Evolutionary conservation across 2,113 vertebrate genomes (phyloP), one percentile per base, ranked within the genome.

Genomic region (Tyrannus savana): DNA sequence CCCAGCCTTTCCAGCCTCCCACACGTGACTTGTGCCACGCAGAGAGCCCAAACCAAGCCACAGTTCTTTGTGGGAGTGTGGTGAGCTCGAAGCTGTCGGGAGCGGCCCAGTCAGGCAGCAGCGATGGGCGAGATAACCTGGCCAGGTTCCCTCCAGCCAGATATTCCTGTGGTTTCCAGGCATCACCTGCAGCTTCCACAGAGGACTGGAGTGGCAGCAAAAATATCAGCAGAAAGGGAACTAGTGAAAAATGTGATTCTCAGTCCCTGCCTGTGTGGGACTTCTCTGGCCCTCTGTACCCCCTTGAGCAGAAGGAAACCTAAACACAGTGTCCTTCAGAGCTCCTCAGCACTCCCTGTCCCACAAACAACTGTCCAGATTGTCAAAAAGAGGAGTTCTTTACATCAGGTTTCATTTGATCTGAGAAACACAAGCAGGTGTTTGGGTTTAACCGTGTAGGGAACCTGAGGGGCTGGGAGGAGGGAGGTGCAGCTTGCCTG

Each of bases 201-300:
- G 12, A 28, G 58, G 12, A 8, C 52, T 75, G 77, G 24, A 27
- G 58, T 0, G 17, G 16, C 0, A 52, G 44, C 30, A 89, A 37
- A 93, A 74, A 2, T 2, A 73, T 8, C 50, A 60, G 23, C 2
- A 47, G 53, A 28, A 69, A 85, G 30, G 22, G 11, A 85, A 62
- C 33, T 5, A 1, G 0, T 69, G 69, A 12, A 58, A 59, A 89
- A 42, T 35, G 44, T 0, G 2, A 12, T 1, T 33, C 5, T 39
- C 76, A 75, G 27, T 31, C 47, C 15, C 27, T 53, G 37, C 1
- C 0, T 10, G 19, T 13, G 12, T 22, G 73, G 53, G 15, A 33
- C 12, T 31, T 10, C 39, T 42, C 60, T 63, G 39, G 27, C 19
- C 46, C 17, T 12, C 74, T 41, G 27, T 73, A 3, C 60, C 62